Evolutionary conservation across 2,797 vertebrate genomes (phyloP), one percentile per base, ranked within the genome.

Genomic region (Oceanodroma leucorhoa): DNA sequence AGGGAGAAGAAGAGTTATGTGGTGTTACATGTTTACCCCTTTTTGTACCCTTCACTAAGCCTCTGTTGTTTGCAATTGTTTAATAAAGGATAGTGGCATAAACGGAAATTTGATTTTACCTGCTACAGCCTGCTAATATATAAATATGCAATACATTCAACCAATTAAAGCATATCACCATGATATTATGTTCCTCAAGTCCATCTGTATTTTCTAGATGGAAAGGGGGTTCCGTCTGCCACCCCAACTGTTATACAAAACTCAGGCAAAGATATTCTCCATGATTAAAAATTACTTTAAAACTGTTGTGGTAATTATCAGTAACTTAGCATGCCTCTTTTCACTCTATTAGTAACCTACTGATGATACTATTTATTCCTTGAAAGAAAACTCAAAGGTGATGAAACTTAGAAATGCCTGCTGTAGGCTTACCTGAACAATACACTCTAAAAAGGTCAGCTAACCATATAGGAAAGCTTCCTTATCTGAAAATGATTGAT

Each of bases 21-120:
- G 9, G 1, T 16, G 7, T 10, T 71, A 24, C 18, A 29, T 1
- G 2, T 7, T 78, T 55, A 14, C 2, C 11, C 9, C 2, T 61
- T 77, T 80, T 64, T n/a, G 32, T 36, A 34, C 4, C 55, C 10
- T 41, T 83, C 32, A 69, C 9, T 38, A 51, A 94, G 11, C 4
- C 34, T 72, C 27, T n/a, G 2, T 18, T 69, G 15, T 27, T 72
- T 75, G 38, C 1, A 11, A 30, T 36, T 78, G 8, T 55, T 57
- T 73, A 55, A 41, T 38, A 48, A 61, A 70, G 26, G 8, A 57
- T 18, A 46, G 18, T 8, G 27, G 27, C 19, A 61, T 10, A 30
- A 16, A n/a, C 2, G 7, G 19, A 85, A 78, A 82, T 65, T 48
- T 73, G 24, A 12, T 57, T 6, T 78, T 48, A 51, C 17, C 8